A percentile compares a stretch with the other conserved stretches of the same genome.
phyloP scores from a whole-genome alignment of 2,797 vertebrate genomes.

The Danio jaintianensis region DNA sequence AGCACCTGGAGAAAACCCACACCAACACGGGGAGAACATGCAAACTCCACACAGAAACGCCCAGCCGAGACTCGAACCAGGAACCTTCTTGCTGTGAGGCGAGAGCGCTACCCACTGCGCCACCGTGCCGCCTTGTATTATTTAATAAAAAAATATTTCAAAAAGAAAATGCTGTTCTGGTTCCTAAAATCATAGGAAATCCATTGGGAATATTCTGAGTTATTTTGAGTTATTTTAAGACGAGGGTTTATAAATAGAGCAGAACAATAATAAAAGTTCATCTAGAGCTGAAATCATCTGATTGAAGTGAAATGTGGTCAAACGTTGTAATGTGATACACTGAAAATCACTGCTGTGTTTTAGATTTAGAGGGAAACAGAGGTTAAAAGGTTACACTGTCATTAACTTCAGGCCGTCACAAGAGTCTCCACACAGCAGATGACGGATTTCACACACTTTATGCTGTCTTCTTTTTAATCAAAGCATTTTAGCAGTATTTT shows the following conservation, averaged over 20 bases:
- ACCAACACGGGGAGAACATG: no score
- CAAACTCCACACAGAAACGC: no score
- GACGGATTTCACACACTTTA: no score
- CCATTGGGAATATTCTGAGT: neutral
- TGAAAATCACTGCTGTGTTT: conserved; percentile 3
- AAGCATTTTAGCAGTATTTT: no score
- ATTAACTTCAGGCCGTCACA: conserved; percentile 24
- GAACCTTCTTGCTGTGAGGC: no score
- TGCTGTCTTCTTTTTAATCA: no score
- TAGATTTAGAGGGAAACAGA: conserved; percentile 17
- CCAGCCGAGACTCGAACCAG: no score
- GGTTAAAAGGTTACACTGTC: conserved; percentile 34
- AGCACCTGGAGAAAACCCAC: no score
- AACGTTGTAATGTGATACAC: conserved; percentile 24
- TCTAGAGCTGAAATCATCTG: conserved; percentile 13
- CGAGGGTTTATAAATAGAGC: conserved; percentile 18
- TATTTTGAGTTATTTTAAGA: conserved; percentile 18
- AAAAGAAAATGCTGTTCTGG: neutral
- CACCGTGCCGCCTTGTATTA: no score
- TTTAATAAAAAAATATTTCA: no score
- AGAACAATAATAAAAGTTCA: neutral
- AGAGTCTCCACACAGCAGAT: conserved; percentile 21
- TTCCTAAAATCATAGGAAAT: neutral
- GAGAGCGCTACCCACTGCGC: no score
- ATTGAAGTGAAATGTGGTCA: conserved; percentile 17